Conservation (phyloP, 2,113 vertebrate genomes). For the Crotalus viridis region DNA sequence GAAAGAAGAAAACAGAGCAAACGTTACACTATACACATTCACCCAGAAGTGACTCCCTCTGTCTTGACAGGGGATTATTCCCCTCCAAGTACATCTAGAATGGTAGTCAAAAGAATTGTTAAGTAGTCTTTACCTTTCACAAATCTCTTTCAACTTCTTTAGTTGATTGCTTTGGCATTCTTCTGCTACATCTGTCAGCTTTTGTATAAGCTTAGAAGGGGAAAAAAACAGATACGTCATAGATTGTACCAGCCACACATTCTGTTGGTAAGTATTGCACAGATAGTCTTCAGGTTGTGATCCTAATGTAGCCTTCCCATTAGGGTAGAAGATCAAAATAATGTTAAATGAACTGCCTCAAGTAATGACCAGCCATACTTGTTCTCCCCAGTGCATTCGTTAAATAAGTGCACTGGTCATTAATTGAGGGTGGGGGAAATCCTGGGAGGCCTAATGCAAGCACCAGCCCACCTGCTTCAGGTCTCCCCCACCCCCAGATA, state of each 20-base stretch:
- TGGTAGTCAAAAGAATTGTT: background rate
- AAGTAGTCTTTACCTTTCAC: constrained; percentile 86
- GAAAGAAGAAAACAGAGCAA: background rate
- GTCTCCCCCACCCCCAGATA: background rate
- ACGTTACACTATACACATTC: background rate
- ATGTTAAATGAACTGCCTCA: background rate
- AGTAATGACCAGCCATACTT: background rate
- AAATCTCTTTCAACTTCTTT: constrained; percentile 91
- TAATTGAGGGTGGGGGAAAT: background rate
- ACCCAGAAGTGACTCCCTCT: no score
- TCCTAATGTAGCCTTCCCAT: background rate
- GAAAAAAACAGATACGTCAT: constrained; percentile 22
- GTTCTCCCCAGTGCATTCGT: background rate
- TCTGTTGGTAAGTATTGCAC: background rate
- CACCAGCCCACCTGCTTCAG: background rate
- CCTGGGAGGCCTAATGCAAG: background rate
- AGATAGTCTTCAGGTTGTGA: background rate
- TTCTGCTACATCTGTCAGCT: constrained; percentile 88
- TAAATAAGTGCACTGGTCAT: background rate
- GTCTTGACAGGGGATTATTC: background rate
- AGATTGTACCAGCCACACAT: background rate
- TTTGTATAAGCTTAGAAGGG: constrained; percentile 86
- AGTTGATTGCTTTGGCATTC: constrained; percentile 92
- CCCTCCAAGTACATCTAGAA: background rate
- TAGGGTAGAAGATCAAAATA: background rate